Evolutionary conservation across 2,797 vertebrate genomes (phyloP), one percentile per base, ranked within the genome.

Genomic region (Acrossocheilus wenchowensis): DNA sequence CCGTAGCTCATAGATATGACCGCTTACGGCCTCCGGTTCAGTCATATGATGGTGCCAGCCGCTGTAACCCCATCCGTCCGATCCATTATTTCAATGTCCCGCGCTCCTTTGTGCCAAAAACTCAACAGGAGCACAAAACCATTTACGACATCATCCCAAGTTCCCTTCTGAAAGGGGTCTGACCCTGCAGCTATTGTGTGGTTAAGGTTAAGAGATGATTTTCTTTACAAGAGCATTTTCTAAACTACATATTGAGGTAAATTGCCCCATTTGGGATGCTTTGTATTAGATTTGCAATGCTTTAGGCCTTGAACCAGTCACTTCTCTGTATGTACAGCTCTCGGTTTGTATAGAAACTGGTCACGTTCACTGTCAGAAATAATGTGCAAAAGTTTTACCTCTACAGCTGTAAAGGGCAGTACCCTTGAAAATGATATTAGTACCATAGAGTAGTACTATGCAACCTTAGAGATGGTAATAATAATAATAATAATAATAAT

Each of bases 41-140:
- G 80, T 73, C 64, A 52, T 50, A 36, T 81, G 85, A 91, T 92
- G 90, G 90, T 92, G 90, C 91, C 90, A 88, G 72, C 81, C 30
- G 62, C 78, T 84, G 60, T 85, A 79, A 92, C 91, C 87, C 87
- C 69, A 60, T 83, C 60, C 36, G n/a, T 78, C 39, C 72, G 52
- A 86, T 82, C 60, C 77, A 71, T 75, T 83, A 83, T 86, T 26
- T 87, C 71, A 68, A 68, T 48, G 72, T 86, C 57, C 43, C n/a
- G 1, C 1, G 36, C 72, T 79, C 48, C 68, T 83, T 71, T 43
- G 68, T 64, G 57, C 71, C 41, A 81, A 77, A 73, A 68, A 26
- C 48, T 60, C 48, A 26, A 57, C 75, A 34, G 86, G 50, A 57
- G 17, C n/a, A 57, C 68, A 30, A 54, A 39, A 69, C 74, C 64